These are phyloP conservation scores for Mizuhopecten yessoensis DNA, from an alignment of 1,140 invertebrate species.

Conservation along the genomic window DNA sequence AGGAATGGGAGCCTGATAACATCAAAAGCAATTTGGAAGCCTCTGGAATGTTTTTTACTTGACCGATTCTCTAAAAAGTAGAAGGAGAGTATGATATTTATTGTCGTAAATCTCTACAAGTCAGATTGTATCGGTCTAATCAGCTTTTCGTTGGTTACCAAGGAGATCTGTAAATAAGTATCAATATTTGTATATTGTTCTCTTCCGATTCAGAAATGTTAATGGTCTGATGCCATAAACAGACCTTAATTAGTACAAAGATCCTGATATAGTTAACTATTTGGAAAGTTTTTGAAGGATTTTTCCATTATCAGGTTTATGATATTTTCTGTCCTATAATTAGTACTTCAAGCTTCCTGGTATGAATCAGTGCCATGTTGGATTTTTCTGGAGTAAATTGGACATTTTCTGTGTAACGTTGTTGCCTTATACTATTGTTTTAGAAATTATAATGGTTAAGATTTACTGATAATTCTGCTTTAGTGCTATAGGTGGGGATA, in stretches of 20 bases:
- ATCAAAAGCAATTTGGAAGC: not conserved
- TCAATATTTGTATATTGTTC: not conserved
- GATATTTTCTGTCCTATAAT: not conserved
- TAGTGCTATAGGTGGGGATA: too few relatives aligned
- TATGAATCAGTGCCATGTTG: not conserved
- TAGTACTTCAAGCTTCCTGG: not conserved
- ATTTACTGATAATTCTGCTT: too few relatives aligned
- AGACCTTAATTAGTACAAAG: not conserved
- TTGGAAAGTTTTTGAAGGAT: not conserved
- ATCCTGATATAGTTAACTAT: not conserved
- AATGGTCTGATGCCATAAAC: not conserved
- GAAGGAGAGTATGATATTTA: not conserved
- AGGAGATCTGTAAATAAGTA: not conserved
- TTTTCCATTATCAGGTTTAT: conserved; percentile 8
- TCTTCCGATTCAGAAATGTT: not conserved
- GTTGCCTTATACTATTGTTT: too few relatives aligned
- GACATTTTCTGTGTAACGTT: not conserved
- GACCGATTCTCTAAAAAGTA: too few relatives aligned
- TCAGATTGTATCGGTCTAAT: not conserved
- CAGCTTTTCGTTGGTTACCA: not conserved
- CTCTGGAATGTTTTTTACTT: too few relatives aligned
- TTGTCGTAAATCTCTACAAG: not conserved
- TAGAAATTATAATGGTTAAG: too few relatives aligned
- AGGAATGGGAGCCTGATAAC: not conserved
- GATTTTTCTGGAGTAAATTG: not conserved